Conservation (phyloP, 2,113 vertebrate species). For the Electrona antarctica region DNA sequence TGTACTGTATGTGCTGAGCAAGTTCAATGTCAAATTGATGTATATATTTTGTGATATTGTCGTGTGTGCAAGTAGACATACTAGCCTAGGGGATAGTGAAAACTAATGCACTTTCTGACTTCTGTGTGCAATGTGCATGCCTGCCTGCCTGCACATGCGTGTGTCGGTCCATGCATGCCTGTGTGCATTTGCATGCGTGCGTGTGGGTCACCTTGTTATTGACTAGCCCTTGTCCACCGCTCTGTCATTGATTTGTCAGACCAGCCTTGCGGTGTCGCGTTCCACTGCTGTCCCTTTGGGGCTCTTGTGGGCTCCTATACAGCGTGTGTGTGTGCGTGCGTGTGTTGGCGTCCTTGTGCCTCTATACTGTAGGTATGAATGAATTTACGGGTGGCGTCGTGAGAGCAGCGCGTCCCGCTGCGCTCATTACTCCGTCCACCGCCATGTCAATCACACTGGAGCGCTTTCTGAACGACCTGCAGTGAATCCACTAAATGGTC, state of each 20-base stretch:
- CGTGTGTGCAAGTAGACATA: no score
- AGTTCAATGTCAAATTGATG: no score
- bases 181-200: neutral
- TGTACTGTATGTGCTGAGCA: no score
- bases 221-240: constrained; percentile 40
- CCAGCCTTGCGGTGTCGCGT: neutral
- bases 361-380: neutral
- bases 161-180: neutral
- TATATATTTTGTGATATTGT: no score
- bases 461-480: constrained; percentile 23
- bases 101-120: no score
- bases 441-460: constrained; percentile 41
- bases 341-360: neutral
- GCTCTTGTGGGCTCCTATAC: no score
- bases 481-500: constrained; percentile 1
- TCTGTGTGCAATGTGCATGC: no score
- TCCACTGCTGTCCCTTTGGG: neutral
- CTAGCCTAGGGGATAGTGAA: no score
- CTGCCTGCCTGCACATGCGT: neutral
- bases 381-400: neutral
- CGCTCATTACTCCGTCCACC: constrained; percentile 27
- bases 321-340: neutral
- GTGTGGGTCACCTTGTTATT: constrained; percentile 16
- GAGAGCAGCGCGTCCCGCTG: constrained; percentile 30
- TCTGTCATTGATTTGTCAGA: constrained; percentile 55